These are phyloP conservation scores for Neelides folsomi DNA, from an alignment of 2,888 invertebrate genomes.

Conservation along the genomic window DNA sequence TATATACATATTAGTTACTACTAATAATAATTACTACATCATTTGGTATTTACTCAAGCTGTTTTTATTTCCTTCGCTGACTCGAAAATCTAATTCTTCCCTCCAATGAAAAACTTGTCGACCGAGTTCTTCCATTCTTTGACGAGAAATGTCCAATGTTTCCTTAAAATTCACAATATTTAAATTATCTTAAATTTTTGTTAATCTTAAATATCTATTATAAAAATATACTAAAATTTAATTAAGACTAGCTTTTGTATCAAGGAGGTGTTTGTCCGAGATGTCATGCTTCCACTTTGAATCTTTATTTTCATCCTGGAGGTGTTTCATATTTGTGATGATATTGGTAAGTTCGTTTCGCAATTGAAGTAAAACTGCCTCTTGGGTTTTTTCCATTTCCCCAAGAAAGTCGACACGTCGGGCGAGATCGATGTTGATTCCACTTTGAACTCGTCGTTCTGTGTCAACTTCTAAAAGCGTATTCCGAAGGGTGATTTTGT, in stretches of 20 bases:
- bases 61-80: constrained; percentile 8
- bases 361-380: constrained; percentile 15
- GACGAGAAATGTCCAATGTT: constrained; percentile 1
- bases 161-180: constrained; percentile 3
- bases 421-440: constrained; percentile 9
- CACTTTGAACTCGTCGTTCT: constrained; percentile 20
- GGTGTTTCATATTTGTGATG: constrained; percentile 18
- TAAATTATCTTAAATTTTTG: too few relatives aligned
- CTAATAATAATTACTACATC: background rate
- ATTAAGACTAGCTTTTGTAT: constrained; percentile 1
- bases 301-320: constrained; percentile 15
- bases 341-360: constrained; percentile 18
- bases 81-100: constrained; percentile 21
- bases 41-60: constrained; percentile 3
- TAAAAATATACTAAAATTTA: too few relatives aligned
- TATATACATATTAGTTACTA: too few relatives aligned
- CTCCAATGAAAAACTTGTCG: constrained; percentile 24
- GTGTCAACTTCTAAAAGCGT: constrained; percentile 18
- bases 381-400: constrained; percentile 17
- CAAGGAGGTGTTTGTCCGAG: constrained; percentile 10
- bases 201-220: too few relatives aligned
- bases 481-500: constrained; percentile 15
- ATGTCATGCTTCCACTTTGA: constrained; percentile 11
- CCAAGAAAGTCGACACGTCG: constrained; percentile 13
- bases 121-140: constrained; percentile 14